Base-by-base conservation (phyloP, 92 coral and sea anemone genomes). In the Isaurus tuberculatus region DNA sequence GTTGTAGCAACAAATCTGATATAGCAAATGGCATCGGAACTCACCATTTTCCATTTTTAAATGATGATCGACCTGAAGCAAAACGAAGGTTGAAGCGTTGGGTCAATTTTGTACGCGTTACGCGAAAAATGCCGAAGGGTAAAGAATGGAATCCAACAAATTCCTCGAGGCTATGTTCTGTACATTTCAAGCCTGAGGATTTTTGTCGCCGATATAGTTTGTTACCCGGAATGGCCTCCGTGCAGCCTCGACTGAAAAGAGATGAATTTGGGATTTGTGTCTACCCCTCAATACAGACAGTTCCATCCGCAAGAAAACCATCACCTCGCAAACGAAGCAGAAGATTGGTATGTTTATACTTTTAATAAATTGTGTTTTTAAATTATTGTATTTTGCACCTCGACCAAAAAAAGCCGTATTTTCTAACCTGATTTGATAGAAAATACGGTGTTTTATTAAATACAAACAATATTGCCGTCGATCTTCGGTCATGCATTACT, bases 31-130 rank as follows among this genome's bases (percentile, higher is more conserved):
- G 64, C 4, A 57, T 57, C 27, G 64, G 64, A 22, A n/a, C n/a
- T n/a, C n/a, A n/a, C n/a, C n/a, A n/a, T n/a, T n/a, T n/a, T n/a
- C n/a, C n/a, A n/a, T n/a, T 55, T 55, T 57, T 63, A 63, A 63
- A 63, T 25, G 68, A 63, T 13, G 68, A 63, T 20, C 68, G 23
- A 16, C 68, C 68, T 25, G 68, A 63, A 63, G 68, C 68, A 20
- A 63, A 63, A 63, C 19, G 68, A 63, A 63, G 68, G 68, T 63
- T 63, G 68, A 63, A 13, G 68, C 68, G 68, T 20, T 63, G 26
- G 40, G 70, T 65, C 28, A 65, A 65, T 65, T 65, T 65, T 25
- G 40, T 29, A 65, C 40, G 70, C 26, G n/a, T 40, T 4, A 65
- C 70, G 29, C 70, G 70, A 65, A 65, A 65, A 65, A 65, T 65